Evolutionary conservation across 1,140 invertebrate genomes (phyloP), one percentile per base, ranked within the genome.

Genomic region (Diachasma alloeum): DNA sequence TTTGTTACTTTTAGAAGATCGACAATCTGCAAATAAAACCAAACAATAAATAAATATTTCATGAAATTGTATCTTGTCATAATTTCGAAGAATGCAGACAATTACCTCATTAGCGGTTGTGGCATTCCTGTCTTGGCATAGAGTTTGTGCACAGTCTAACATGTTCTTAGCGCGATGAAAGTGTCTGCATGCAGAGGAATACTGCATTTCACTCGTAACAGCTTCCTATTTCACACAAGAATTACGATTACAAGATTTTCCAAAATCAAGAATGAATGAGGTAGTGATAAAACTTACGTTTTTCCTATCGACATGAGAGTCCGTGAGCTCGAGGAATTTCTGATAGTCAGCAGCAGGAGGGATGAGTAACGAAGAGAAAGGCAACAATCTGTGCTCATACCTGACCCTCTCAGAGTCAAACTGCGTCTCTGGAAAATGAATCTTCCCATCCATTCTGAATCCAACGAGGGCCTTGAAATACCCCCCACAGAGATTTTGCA

Each of bases 331-430:
- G 83, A 93, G 85, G 85, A 96, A 97, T 89, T 97, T 96, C 66
- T 92, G 90, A 87, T 98, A 98, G 81, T 95, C 94, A 26, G 98
- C 95, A 10, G 95, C 95, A 0, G 97, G 96, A 17, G 97, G 97
- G 0, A 96, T 96, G n/a, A 95, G 91, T 2, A 98, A 91, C 31
- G 93, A 92, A 22, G 93, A 93, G 85, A 99, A 97, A 6, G 97
- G 96, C 11, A 94, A 92, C 91, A 99, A 97, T 75, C 98, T 93
- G 79, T 98, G 97, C 84, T 98, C 96, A 87, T 98, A 99, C 44
- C 97, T 93, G 13, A 98, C 96, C 83, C 95, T 93, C 89, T 99
- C 98, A 83, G 94, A 96, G 88, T 98, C 97, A 90, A 98, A 98
- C 85, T 96, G 93, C 66, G 93, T 92, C 80, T 94, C 92, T 42